Base-by-base conservation (phyloP, 2,888 invertebrate species). In the Abscondita cerata region DNA sequence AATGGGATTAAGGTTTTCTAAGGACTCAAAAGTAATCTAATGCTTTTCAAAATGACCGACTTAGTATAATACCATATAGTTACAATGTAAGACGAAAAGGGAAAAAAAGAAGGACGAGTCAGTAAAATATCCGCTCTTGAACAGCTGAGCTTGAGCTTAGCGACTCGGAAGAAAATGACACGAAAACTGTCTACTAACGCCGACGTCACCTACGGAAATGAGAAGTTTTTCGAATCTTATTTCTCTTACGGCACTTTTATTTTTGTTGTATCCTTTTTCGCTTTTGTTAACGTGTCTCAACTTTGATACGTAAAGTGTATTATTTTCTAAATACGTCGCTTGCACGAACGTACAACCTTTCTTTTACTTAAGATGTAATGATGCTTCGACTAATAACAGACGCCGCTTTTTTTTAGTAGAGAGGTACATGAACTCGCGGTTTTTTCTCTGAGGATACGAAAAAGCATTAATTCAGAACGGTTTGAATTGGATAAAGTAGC, bases 171-270 rank as follows among this genome's bases (percentile, higher is more conserved):
- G 58, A 62, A 58, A 62, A 58, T 53, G 51, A 53, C 62, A 65
- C 62, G 62, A 58, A 62, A 65, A 62, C 62, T 56, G 61, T 64
- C 64, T 56, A 46, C 65, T 52, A 52, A 56, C 55, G 52, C 53
- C 57, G 57, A 64, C 59, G 64, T 60, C 60, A 61, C 50, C 50
- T 51, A 57, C 33, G 61, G 59, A 59, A 63, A 63, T 63, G 59
- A 63, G 47, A 41, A 25, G n/a, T 40, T 52, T 38, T 50, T 51
- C 31, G 3, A 44, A n/a, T 8, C 9, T n/a, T 6, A 44, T 50
- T 55, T 53, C 31, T 0, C 11, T 41, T 53, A 59, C 53, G 33
- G 1, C 36, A 58, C 38, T 52, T 52, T 36, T 36, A 46, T 44
- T 38, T 34, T 58, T 36, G n/a, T 58, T 36, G 20, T 52, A 25